These are phyloP conservation scores for Papilio gigon DNA, from an alignment of 2,888 invertebrate species.

Conservation along the genomic window DNA sequence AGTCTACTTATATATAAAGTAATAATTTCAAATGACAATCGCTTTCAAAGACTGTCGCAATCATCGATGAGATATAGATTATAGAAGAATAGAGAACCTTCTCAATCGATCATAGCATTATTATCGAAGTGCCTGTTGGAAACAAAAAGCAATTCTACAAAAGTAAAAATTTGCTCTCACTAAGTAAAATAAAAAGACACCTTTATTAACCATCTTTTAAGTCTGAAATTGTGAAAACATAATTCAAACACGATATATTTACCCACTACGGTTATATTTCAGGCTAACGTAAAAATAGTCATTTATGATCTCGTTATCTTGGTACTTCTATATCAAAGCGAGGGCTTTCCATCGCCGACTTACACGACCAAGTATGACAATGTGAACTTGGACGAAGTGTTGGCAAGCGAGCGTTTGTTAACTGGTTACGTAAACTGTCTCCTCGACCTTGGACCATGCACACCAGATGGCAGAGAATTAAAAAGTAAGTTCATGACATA, in stretches of 20 bases:
- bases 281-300: conserved; percentile 44
- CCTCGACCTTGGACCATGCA: conserved; percentile 85
- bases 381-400: conserved; percentile 86
- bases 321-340: conserved; percentile 37
- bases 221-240: no score
- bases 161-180: neutral
- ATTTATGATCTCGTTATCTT: conserved; percentile 40
- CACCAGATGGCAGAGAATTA: conserved; percentile 87
- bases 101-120: no score
- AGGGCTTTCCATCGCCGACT: conserved; percentile 44
- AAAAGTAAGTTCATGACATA: conserved; percentile 86
- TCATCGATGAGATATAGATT: no score
- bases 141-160: neutral
- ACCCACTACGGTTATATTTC: conserved; percentile 29
- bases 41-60: neutral
- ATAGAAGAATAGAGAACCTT: no score
- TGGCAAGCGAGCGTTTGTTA: conserved; percentile 85
- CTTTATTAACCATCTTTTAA: no score
- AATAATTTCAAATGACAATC: neutral
- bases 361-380: conserved; percentile 89
- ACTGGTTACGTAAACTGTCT: conserved; percentile 88
- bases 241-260: no score
- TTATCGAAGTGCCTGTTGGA: neutral
- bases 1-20: neutral
- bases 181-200: neutral